Conservation (phyloP, 2,888 invertebrate genomes). For the Cataglyphis albicans region DNA sequence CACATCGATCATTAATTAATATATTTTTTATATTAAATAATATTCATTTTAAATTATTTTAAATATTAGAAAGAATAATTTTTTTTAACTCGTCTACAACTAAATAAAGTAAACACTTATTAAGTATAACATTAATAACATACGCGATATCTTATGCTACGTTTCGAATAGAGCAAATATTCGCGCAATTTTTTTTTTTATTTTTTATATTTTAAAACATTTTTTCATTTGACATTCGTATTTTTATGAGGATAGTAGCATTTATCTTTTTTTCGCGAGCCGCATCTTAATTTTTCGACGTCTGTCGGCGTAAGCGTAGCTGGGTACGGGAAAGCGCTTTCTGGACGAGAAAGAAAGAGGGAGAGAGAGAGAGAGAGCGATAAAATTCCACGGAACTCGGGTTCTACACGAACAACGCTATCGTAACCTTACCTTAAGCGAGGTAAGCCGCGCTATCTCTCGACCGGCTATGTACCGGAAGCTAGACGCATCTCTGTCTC, state of each 20-base stretch:
- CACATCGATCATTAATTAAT: constrained; percentile 4
- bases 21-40: not conserved
- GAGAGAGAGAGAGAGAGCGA: constrained; percentile 28
- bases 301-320: not conserved
- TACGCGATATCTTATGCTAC: not conserved
- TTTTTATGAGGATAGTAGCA: not conserved
- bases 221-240: not conserved
- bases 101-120: not conserved
- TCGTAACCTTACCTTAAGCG: constrained; percentile 36
- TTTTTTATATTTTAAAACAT: constrained; percentile 11
- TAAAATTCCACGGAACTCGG: constrained; percentile 53
- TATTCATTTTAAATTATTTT: not conserved
- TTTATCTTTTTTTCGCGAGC: constrained; percentile 15
- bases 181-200: not conserved
- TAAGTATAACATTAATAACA: no score
- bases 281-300: constrained; percentile 40
- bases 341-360: not conserved
- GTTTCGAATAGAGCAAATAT: not conserved
- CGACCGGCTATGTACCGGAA: constrained; percentile 42
- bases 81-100: not conserved
- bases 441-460: constrained; percentile 51
- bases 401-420: constrained; percentile 32
- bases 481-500: constrained; percentile 37
- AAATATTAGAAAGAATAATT: not conserved
- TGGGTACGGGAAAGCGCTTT: constrained; percentile 25